These are phyloP conservation scores for Hippocampus zosterae DNA, from an alignment of 2,113 vertebrate species.

Conservation along the genomic window DNA sequence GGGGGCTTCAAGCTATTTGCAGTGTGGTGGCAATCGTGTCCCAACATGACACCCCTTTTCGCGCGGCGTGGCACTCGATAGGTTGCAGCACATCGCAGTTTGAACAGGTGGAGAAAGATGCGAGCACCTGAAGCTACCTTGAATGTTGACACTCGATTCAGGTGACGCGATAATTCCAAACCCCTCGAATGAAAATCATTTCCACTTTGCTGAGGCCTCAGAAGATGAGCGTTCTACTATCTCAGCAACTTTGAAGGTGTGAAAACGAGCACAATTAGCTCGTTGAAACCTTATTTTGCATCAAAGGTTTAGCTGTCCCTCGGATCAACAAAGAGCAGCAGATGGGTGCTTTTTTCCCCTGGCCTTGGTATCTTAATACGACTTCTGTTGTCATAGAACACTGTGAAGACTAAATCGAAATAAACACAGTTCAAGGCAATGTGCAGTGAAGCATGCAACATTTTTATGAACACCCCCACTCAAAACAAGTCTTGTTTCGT, in stretches of 20 bases:
- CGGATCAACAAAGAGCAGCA: neutral
- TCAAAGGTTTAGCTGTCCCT: neutral
- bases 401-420: neutral
- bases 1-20: conserved; percentile 28
- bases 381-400: too few relatives aligned
- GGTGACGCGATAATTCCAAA: conserved; percentile 22
- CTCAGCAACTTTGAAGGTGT: neutral
- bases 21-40: conserved; percentile 28
- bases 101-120: neutral
- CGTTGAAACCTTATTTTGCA: neutral
- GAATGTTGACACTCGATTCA: neutral
- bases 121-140: neutral
- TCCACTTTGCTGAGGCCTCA: neutral
- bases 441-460: neutral
- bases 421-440: neutral
- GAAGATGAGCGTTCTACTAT: neutral
- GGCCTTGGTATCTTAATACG: neutral
- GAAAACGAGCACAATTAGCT: neutral
- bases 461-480: neutral
- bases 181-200: neutral
- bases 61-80: neutral
- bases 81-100: neutral
- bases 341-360: too few relatives aligned
- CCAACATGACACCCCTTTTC: conserved; percentile 14
- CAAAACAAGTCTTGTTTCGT: neutral